Evolutionary conservation across 2,113 vertebrate species (phyloP), one percentile per base, ranked within the genome.

Genomic region (Cephalopholis sonnerati): DNA sequence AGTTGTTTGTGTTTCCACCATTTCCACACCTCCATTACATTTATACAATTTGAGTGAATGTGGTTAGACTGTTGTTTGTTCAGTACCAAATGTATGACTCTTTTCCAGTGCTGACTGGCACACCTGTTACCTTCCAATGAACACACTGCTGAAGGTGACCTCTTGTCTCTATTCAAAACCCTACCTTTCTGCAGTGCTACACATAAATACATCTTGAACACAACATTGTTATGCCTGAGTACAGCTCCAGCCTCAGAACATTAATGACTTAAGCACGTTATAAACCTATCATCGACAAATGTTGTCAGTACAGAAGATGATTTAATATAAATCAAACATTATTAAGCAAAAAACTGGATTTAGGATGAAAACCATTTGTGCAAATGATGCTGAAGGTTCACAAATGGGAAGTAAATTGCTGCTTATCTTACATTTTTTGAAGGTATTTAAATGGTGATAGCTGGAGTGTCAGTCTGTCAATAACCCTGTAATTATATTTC

Each of bases 401-500:
- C 25, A 65, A 77, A 79, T 59, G 15, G 7, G 2, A 65, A 68
- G 36, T 22, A 44, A 53, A 79, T 78, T 66, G 58, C 13, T 29
- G 15, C 57, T 80, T 57, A 39, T 68, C 18, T 65, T n/a, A 11
- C 36, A 68, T 58, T 81, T n/a, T 16, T 54, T 75, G 44, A 72
- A 68, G 41, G 50, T 27, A 15, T 58, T 53, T 44, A 20, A 71
- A 71, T 24, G 36, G 29, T 18, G n/a, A 85, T 57, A 18, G 46
- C 57, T 39, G 29, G 54, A 12, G 18, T 64, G 63, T 73, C 77
- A 53, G 20, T 72, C 57, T 58, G 71, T 85, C 68, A 80, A 20
- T 48, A 68, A 53, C 44, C 4, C 59, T 54, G 32, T 78, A 79
- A 89, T 87, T 77, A 74, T 24, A 70, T 71, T 82, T 46, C 54